Percentiles rank a stretch among this genome's conserved stretches.
Conservation (phyloP, 2,113 vertebrate species). For the Struthidea cinerea region DNA sequence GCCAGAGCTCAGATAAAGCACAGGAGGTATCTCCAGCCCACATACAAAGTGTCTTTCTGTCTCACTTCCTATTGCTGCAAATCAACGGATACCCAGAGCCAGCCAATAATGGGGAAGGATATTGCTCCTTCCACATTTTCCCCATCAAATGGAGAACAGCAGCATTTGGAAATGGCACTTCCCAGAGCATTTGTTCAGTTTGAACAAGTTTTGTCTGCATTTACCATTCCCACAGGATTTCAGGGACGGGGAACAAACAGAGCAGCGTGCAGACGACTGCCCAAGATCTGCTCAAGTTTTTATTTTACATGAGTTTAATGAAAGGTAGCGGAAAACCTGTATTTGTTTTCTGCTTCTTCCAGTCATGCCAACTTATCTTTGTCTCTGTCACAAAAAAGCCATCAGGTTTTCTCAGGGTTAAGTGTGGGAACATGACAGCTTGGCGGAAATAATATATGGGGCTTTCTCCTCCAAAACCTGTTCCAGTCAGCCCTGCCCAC, state of each 20-base stretch:
- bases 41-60: background rate
- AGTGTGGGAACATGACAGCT: accelerated
- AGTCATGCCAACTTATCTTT: background rate
- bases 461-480: background rate
- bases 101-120: background rate
- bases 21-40: background rate
- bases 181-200: background rate
- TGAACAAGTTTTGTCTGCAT: background rate
- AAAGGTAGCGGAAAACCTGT: background rate
- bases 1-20: background rate
- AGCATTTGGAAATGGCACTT: background rate
- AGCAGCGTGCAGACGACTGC: accelerated
- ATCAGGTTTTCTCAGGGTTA: background rate
- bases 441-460: background rate
- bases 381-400: background rate
- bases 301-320: background rate
- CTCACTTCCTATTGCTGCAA: constrained; percentile 7
- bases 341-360: background rate
- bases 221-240: background rate
- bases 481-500: background rate
- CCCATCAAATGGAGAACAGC: background rate
- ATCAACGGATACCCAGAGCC: background rate
- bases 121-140: background rate
- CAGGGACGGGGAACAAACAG: background rate
- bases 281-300: background rate